These are phyloP conservation scores for Saccostrea echinata DNA, from an alignment of 1,140 invertebrate genomes.

Conservation along the genomic window DNA sequence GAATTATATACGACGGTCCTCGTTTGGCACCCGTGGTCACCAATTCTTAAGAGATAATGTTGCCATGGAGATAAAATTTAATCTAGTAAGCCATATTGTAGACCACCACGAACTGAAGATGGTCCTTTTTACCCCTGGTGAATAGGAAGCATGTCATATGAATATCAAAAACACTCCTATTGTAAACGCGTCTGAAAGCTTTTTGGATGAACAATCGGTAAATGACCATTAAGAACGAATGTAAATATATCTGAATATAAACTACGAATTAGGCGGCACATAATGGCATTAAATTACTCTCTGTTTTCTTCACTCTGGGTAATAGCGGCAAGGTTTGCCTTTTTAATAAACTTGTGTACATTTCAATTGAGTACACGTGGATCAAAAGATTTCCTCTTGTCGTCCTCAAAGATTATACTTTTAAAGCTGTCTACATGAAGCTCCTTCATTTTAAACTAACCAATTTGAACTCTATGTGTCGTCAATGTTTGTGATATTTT, in stretches of 20 bases:
- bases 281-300: neutral
- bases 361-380: neutral
- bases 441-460: no score
- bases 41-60: neutral
- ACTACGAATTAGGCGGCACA: neutral
- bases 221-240: conserved; percentile 29
- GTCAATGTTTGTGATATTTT: no score
- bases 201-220: neutral
- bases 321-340: neutral
- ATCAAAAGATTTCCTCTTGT: neutral
- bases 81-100: neutral
- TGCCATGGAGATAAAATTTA: neutral
- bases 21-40: neutral
- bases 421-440: neutral
- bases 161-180: conserved; percentile 7
- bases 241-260: neutral
- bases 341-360: neutral
- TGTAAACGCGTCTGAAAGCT: neutral
- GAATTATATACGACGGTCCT: neutral
- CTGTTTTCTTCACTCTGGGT: neutral
- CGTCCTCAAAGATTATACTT: neutral
- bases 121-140: neutral
- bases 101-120: neutral
- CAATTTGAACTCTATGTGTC: no score
- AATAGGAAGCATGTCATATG: neutral